These are phyloP conservation scores for Drosophila ohnishii DNA, from an alignment of 1,140 invertebrate species.

Conservation along the genomic window DNA sequence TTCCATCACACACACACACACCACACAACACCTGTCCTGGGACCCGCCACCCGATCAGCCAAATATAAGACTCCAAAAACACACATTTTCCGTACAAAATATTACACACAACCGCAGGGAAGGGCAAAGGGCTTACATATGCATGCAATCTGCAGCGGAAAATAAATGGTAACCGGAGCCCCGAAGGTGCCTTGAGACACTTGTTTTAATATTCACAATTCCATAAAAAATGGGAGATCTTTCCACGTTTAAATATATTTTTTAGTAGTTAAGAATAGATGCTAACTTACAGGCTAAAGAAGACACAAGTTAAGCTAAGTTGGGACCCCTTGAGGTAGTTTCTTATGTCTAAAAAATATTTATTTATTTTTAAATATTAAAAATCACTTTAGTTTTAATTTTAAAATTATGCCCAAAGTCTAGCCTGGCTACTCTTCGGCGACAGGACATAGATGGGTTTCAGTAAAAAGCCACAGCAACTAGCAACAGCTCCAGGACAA, in stretches of 20 bases:
- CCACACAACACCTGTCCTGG: constrained; percentile 13
- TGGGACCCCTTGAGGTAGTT: too few relatives aligned
- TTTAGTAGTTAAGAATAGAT: too few relatives aligned
- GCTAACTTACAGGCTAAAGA: too few relatives aligned
- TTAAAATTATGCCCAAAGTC: background rate
- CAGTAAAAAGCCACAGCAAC: constrained; percentile 32
- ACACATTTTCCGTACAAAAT: constrained; percentile 71
- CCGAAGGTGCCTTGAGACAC: too few relatives aligned
- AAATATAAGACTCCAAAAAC: constrained; percentile 59
- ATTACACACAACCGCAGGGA: constrained; percentile 50
- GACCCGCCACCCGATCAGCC: constrained; percentile 17
- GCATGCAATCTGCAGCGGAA: constrained; percentile 34
- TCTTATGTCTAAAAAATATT: background rate
- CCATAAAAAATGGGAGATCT: too few relatives aligned
- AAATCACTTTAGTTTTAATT: background rate
- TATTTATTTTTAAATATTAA: background rate
- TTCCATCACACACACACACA: background rate
- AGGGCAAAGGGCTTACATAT: constrained; percentile 24
- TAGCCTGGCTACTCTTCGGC: background rate
- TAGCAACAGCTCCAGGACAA: constrained; percentile 38
- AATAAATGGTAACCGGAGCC: constrained; percentile 11
- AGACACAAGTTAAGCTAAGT: background rate
- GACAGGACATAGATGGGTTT: constrained; percentile 1
- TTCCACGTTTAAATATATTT: too few relatives aligned
- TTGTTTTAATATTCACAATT: too few relatives aligned